Evolutionary conservation across 2,797 vertebrate genomes (phyloP), one percentile per base, ranked within the genome.

Genomic region (Enteromius thamalakanensis): DNA sequence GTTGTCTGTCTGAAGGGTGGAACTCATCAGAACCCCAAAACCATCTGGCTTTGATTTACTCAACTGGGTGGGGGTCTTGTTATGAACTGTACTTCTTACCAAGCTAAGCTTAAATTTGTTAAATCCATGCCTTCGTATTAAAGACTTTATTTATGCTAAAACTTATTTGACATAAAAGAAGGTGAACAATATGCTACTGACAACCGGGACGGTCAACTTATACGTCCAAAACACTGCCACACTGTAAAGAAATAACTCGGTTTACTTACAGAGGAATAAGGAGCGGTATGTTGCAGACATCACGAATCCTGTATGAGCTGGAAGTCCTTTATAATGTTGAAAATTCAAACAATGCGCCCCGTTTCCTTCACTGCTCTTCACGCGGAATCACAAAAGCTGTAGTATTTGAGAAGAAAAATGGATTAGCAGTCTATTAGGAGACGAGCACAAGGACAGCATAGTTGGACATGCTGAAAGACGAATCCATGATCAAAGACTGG

Each of bases 191-290:
- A 26, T 8, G 14, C 45, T 34, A 32, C 10, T 17, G 26, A 67
- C 12, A 21, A 72, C 6, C 10, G 8, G 8, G 26, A 19, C 15
- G 9, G 34, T 12, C 19, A 62, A 83, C 37, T 77, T 83, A 34
- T 42, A 47, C 34, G 17, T 65, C 8, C 32, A 23, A 62, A 60
- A 60, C 19, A 19, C 47, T 9, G 23, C 40, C 67, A 51, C 12
- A 51, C 42, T 37, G 21, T 14, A 21, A 51, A 60, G 42, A 71
- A 81, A 67, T 51, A 84, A 80, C 69, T 75, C 7, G 88, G 88
- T 86, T 86, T 90, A 94, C 95, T 95, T 92, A 96, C 95, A 94
- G 87, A 95, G 91, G 92, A 94, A 93, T 92, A 94, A 93, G 91
- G 91, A 93, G 87, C 88, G 89, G 80, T 91, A 92, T 86, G 87